Conservation (phyloP, 2,113 vertebrate genomes). For the Larimichthys crocea region DNA sequence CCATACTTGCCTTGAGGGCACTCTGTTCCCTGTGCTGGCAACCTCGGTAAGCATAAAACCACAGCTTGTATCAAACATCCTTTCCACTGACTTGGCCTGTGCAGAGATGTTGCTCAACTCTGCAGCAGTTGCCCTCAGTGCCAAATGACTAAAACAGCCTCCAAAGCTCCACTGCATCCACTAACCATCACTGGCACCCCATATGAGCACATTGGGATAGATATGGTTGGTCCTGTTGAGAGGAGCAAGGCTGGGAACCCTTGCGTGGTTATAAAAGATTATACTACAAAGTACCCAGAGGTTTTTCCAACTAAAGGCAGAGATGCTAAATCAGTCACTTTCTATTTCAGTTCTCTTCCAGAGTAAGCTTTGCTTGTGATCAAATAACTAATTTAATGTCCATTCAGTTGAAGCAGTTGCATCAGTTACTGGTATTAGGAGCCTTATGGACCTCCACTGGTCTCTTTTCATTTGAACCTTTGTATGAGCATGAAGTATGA, state of each 20-base stretch:
- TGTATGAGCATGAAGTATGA: neutral
- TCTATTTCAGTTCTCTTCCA: neutral
- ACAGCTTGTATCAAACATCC: neutral
- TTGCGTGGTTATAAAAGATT: neutral
- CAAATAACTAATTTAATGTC: slow-evolving; percentile 31
- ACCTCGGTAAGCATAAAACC: neutral
- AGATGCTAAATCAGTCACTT: neutral
- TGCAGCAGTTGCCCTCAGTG: neutral
- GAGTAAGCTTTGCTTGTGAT: neutral
- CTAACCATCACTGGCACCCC: neutral
- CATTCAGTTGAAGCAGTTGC: neutral
- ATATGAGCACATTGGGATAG: neutral
- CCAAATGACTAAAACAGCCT: neutral
- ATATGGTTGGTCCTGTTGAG: neutral
- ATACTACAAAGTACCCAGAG: slow-evolving; percentile 7
- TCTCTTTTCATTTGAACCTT: slow-evolving; percentile 1
- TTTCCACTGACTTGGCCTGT: slow-evolving; percentile 28
- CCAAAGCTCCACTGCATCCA: neutral
- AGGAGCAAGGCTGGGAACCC: neutral
- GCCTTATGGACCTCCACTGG: slow-evolving; percentile 10
- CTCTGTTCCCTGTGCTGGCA: slow-evolving; percentile 18
- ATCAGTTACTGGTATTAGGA: slow-evolving; percentile 8
- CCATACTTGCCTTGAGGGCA: slow-evolving; percentile 10
- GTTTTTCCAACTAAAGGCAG: neutral
- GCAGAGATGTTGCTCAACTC: neutral